Conservation (phyloP, 2,113 vertebrate genomes). For the Paradisaea rubra region DNA sequence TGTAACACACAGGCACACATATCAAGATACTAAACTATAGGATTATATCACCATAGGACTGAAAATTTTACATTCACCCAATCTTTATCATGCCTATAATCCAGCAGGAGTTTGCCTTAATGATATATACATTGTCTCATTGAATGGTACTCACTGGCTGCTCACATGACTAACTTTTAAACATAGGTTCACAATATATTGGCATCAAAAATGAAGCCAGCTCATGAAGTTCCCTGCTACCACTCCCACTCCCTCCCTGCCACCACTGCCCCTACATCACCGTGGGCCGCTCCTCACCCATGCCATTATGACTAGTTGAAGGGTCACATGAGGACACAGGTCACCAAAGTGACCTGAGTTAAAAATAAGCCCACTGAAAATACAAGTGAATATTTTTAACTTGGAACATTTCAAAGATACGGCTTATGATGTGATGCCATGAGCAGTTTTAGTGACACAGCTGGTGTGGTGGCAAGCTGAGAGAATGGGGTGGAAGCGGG, state of each 20-base stretch:
- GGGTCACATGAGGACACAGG: slow-evolving; percentile 22
- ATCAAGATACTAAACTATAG: not conserved
- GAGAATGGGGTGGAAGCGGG: not conserved
- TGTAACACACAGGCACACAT: not conserved
- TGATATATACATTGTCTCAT: not conserved
- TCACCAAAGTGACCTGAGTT: slow-evolving; percentile 1
- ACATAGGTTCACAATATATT: not conserved
- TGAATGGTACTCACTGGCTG: not conserved
- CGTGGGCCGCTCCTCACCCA: not conserved
- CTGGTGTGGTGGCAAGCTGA: slow-evolving; percentile 33
- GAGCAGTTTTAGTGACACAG: slow-evolving; percentile 54
- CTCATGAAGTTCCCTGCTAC: not conserved
- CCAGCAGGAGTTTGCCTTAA: not conserved
- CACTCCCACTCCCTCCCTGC: not conserved
- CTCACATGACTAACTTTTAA: not conserved
- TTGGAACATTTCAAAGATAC: slow-evolving; percentile 24
- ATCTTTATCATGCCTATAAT: not conserved
- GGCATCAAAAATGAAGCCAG: not conserved
- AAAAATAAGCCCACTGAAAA: slow-evolving; percentile 44
- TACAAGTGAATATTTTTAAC: slow-evolving; percentile 42
- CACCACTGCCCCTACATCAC: not conserved
- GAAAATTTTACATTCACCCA: not conserved
- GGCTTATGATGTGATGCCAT: slow-evolving; percentile 26
- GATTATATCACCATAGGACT: not conserved
- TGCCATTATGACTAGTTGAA: not conserved